These are phyloP conservation scores for Drosophila recens DNA, from an alignment of 2,888 invertebrate genomes.

Conservation along the genomic window DNA sequence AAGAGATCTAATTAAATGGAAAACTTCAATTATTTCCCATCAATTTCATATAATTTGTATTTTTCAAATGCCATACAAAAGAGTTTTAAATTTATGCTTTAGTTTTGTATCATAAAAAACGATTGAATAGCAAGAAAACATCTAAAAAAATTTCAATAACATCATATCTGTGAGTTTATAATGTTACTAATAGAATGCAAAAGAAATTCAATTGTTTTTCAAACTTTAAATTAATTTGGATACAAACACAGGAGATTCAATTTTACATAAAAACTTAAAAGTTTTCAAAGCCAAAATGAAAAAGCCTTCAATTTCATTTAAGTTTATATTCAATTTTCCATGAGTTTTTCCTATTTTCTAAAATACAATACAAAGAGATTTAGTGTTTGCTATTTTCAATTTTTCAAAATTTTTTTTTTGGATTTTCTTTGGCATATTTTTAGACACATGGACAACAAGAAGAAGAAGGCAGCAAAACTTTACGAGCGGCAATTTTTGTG, in stretches of 20 bases:
- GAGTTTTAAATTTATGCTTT: background rate
- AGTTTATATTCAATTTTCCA: slow-evolving; percentile 40
- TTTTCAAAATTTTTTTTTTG: slow-evolving; percentile 14
- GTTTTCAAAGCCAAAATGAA: slow-evolving; percentile 1
- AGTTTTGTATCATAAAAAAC: too few species aligned
- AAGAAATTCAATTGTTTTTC: too few species aligned
- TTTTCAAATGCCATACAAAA: too few species aligned
- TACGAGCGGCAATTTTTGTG: slow-evolving; percentile 42
- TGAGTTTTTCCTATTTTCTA: slow-evolving; percentile 18
- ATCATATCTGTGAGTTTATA: too few species aligned
- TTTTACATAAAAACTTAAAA: background rate
- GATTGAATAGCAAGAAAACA: too few species aligned
- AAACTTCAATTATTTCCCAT: too few species aligned
- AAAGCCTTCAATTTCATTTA: slow-evolving; percentile 18
- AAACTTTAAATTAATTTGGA: too few species aligned
- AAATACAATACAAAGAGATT: slow-evolving; percentile 33
- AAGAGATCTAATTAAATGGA: too few species aligned
- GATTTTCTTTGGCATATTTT: slow-evolving; percentile 55
- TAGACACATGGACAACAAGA: slow-evolving; percentile 59
- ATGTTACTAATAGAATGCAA: too few species aligned
- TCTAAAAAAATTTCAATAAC: too few species aligned
- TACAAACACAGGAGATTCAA: background rate
- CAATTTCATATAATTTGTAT: background rate
- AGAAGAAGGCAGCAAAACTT: slow-evolving; percentile 45
- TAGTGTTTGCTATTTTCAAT: slow-evolving; percentile 43